These are phyloP conservation scores for Spea bombifrons DNA, from an alignment of 2,113 vertebrate genomes.

Conservation along the genomic window DNA sequence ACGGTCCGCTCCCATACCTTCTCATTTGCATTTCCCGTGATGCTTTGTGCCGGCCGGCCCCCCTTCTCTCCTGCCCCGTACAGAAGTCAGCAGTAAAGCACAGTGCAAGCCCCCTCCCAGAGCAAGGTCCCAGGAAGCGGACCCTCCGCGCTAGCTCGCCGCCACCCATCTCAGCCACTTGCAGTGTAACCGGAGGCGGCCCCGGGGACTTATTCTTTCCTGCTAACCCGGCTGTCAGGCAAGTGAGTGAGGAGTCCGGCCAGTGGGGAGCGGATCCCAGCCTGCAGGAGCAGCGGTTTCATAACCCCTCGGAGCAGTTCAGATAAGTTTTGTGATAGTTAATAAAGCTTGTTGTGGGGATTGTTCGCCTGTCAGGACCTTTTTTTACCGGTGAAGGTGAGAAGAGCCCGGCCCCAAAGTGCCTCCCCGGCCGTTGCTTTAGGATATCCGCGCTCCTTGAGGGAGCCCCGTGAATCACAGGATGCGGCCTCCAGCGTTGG, in stretches of 20 bases:
- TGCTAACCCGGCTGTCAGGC: not conserved
- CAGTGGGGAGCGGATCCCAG: not conserved
- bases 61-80: constrained; percentile 41
- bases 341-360: not conserved
- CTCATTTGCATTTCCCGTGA: constrained; percentile 47
- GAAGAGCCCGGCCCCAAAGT: not conserved
- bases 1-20: not conserved
- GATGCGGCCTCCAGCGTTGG: constrained; percentile 51
- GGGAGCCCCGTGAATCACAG: constrained; percentile 8
- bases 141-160: not conserved
- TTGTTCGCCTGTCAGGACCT: not conserved
- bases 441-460: not conserved
- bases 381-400: not conserved
- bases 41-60: constrained; percentile 19
- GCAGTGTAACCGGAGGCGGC: not conserved
- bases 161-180: not conserved
- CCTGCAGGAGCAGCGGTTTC: not conserved
- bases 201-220: too few species aligned
- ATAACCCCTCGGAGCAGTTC: not conserved
- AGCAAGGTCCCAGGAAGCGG: constrained; percentile 9
- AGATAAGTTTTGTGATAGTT: too few species aligned
- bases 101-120: constrained; percentile 1
- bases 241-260: too few species aligned
- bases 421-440: not conserved
- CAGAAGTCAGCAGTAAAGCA: constrained; percentile 1